Percentiles rank a stretch among this genome's conserved stretches.
phyloP scores from a whole-genome alignment of 30 jellyfish, hydroid and myxozoan genomes.

The Cassiopea xamachana region DNA sequence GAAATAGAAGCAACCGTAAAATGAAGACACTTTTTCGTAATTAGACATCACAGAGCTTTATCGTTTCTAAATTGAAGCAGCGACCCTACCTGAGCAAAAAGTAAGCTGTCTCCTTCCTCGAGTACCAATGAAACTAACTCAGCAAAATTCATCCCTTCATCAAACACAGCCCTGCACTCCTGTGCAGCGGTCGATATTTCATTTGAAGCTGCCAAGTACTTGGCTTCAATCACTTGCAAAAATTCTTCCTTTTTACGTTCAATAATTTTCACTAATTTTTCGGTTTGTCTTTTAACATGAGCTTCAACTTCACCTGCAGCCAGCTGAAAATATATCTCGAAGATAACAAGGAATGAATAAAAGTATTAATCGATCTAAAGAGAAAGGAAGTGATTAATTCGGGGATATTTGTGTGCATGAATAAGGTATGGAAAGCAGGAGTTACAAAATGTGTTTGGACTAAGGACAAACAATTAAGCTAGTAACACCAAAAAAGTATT shows the following conservation, averaged over 20 bases:
- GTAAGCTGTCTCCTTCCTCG: constrained; percentile 11
- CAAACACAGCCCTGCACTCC: neutral
- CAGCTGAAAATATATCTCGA: constrained; percentile 4
- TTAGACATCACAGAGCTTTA: neutral
- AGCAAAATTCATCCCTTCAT: neutral
- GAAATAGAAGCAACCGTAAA: neutral
- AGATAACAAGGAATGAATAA: neutral
- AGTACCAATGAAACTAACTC: constrained; percentile 9
- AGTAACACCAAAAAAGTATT: no score
- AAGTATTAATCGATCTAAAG: neutral
- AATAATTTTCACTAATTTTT: constrained; percentile 42
- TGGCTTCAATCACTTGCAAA: constrained; percentile 53
- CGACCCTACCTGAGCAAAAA: constrained; percentile 5
- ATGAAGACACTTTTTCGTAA: neutral
- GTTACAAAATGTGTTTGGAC: no score
- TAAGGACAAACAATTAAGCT: no score
- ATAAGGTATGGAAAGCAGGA: no score
- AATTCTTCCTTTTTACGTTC: constrained; percentile 50
- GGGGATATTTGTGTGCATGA: neutral
- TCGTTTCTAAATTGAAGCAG: neutral
- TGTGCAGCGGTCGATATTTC: constrained; percentile 19
- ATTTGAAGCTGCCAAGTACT: constrained; percentile 15
- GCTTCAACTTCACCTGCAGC: constrained; percentile 83
- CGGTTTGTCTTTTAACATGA: constrained; percentile 77
- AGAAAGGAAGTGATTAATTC: neutral